Evolutionary conservation across 2,888 invertebrate species (phyloP), one percentile per base, ranked within the genome.

Genomic region (Gymnocheta viridis): DNA sequence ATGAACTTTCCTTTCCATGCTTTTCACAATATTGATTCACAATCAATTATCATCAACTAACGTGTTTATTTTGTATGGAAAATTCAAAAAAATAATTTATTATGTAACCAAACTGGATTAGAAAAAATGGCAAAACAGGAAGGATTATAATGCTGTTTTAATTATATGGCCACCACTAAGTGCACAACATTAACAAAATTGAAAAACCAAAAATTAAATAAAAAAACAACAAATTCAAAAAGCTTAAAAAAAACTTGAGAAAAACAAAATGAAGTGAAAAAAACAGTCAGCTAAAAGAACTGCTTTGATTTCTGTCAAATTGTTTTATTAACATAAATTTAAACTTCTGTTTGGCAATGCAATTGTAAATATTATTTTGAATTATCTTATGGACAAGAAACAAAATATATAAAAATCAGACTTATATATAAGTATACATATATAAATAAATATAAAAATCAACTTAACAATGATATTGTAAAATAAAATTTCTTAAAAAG

Each of bases 311-410:
- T 44, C 7, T 24, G n/a, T 54, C 38, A 17, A 56, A 12, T 38
- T 19, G 14, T 78, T 41, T 78, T 44, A 7, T 9, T 17, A 6
- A 17, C 4, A n/a, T 14, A 38, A 24, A 62, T 6, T 62, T 69
- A 7, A 67, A 47, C 35, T n/a, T 80, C 7, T 49, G 14, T 58
- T 80, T 19, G 27, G 74, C 69, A 62, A 69, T 69, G 74, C 51
- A 81, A 82, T 58, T 82, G 81, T 82, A 76, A 69, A 81, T 81
- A 74, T 69, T 47, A 54, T 76, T 81, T 81, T 41, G 24, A 67
- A 58, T 24, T 60, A 70, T 12, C 56, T 47, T 17, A 70, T 19
- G 7, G 27, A 64, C 1, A 49, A 19, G 35, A 41, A 60, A 54
- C 35, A 47, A 12, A 56, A 41, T 49, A 60, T 32, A 66, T 29